Evolutionary conservation across 2,797 vertebrate species (phyloP), one percentile per base, ranked within the genome.

Genomic region (Labeo calbasu): DNA sequence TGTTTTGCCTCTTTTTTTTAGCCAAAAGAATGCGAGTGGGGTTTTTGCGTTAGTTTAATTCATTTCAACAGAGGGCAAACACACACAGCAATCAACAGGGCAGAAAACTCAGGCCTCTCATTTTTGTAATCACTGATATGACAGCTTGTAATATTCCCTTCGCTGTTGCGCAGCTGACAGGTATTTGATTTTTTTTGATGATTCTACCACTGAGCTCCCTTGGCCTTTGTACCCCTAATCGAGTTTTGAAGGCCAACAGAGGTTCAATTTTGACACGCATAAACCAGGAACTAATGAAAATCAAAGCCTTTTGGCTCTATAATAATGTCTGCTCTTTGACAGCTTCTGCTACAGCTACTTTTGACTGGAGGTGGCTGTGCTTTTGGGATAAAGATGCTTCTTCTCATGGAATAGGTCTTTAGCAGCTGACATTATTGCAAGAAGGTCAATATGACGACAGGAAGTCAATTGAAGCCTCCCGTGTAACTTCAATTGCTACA

Each of bases 181-280:
- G 50, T 46, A 79, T 83, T 83, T 80, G 80, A 85, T 71, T 77
- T 71, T 77, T 76, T 72, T 75, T 85, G 55, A 83, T 65, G 76
- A 51, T 63, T 85, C 68, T 70, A 40, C 36, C 19, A 23, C 50
- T 79, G 73, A 78, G 59, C 66, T 32, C 66, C 61, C 36, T 66
- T 61, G 69, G 77, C 50, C 73, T 83, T 77, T 83, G 63, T 80
- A 19, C 69, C 17, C 25, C 50, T 77, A 59, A 79, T 83, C 1
- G 3, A 51, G 75, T 50, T 86, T 83, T 77, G 51, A 83, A 77
- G 51, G 63, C 82, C 63, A 77, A 46, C 69, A 80, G 23, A 72
- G 61, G 57, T 82, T 79, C 19, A 8, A 32, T 70, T 80, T 75
- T 65, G 17, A 83, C 48, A 48, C 50, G 1, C 13, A 70, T 75